Base-by-base conservation (phyloP, 2,113 vertebrate species). In the Bufo bufo region DNA sequence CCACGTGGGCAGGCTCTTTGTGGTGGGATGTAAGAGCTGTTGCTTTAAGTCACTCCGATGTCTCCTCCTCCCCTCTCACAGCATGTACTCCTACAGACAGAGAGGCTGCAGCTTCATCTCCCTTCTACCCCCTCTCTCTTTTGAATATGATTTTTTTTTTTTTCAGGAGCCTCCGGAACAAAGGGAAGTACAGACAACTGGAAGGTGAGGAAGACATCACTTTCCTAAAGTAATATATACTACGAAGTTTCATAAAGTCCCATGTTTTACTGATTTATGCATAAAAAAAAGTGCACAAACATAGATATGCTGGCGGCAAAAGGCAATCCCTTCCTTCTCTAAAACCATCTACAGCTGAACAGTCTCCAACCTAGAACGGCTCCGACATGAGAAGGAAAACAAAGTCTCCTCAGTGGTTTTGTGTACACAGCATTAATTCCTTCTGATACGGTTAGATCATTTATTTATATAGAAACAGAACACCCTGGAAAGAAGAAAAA, bases 391-490 rank as follows among this genome's bases (percentile, higher is more conserved):
- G 33, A 43, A 63, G 23, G 56, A 61, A 63, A 61, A 43, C 23
- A n/a, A 61, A 63, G 56, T 43, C 33, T 47, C 16, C n/a, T 54
- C 4, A 33, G 79, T 81, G 3, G 65, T 19, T 77, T 49, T 85
- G 84, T 87, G 45, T 69, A 80, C 49, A 87, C 50, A 71, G 47
- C 69, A 82, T 4, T 8, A 47, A 47, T 58, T 23, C 77, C 78
- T 87, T 54, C 52, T 58, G 33, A 81, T 82, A 16, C 23, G 43
- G 65, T 87, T 47, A 87, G 77, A 81, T 82, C 86, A 82, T 82
- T n/a, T 87, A 82, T 87, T 87, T 87, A 87, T 54, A 87, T 61
- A 58, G 77, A 81, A 87, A 87, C 61, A 87, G n/a, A 87, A 72
- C 72, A 50, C 56, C 63, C 77, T 81, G 78, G 86, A 65, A 72